phyloP scores from a whole-genome alignment of 2,888 invertebrate genomes.

The Melanargia galathea region DNA sequence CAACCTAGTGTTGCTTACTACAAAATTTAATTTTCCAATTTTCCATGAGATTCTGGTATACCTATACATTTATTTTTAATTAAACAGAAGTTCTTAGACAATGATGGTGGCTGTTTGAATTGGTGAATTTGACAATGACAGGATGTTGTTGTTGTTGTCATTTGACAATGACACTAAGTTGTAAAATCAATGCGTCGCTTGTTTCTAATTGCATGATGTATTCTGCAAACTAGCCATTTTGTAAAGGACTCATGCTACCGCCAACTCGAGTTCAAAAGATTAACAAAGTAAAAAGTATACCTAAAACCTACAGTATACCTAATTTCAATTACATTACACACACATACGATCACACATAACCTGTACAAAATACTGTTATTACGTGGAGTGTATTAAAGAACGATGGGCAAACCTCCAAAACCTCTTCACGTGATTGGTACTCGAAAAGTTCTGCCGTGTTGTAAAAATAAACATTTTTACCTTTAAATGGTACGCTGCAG shows the following conservation, averaged over 20 bases:
- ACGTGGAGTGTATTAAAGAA: conserved; percentile 17
- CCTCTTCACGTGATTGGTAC: conserved; percentile 31
- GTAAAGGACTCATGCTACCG: too few relatives aligned
- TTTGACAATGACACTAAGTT: too few relatives aligned
- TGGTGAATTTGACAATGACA: too few relatives aligned
- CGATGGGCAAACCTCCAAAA: conserved; percentile 31
- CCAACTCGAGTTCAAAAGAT: background rate
- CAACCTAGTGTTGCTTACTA: too few relatives aligned
- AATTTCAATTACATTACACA: background rate
- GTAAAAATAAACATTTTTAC: conserved; percentile 35
- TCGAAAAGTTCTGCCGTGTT: conserved; percentile 20
- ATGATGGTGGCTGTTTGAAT: too few relatives aligned
- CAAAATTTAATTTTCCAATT: too few relatives aligned
- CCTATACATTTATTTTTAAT: too few relatives aligned
- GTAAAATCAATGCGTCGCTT: too few relatives aligned
- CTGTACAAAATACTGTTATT: conserved; percentile 15
- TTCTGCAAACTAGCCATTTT: background rate
- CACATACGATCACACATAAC: background rate
- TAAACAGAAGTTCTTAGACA: too few relatives aligned
- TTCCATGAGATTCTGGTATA: too few relatives aligned
- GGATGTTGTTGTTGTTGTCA: too few relatives aligned
- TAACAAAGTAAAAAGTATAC: background rate
- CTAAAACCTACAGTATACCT: background rate
- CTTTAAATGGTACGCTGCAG: conserved; percentile 31
- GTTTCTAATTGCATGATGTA: background rate